Base-by-base conservation (phyloP, 35 echinoderm and acorn worm genomes). In the Amphiura filiformis region DNA sequence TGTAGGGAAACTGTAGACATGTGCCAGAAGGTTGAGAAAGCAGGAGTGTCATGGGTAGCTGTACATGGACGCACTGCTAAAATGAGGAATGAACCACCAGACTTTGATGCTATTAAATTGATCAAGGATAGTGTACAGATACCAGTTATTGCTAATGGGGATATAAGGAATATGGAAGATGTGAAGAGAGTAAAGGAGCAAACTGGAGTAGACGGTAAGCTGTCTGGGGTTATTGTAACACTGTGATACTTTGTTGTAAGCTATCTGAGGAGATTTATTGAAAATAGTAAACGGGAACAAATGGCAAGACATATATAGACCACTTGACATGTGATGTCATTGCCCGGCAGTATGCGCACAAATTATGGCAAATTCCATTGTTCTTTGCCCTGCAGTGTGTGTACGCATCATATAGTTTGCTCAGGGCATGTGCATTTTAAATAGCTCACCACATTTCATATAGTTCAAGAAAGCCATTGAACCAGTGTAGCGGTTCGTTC, bases 111-210 rank as follows among this genome's bases (percentile, higher is more conserved):
- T n/a, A 92, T 94, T 13, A 88, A 84, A 77, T 88, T 65, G 18
- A 89, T 98, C 86, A 98, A 98, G 56, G 96, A 98, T 15, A 94
- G 93, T 65, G 81, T 98, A 0, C 75, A 70, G 30, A 86, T 98
- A 22, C 96, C 96, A 32, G 96, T 98, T 14, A 52, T 98, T 94
- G 96, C 96, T 78, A 97, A 97, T 84, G 92, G 95, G n/a, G 95
- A 97, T 36, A 88, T 98, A 31, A 89, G 75, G 41, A 78, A 33
- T 1, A 26, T 98, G 75, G 61, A 89, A 4, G 89, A 94, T 89
- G 89, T 88, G 7, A 65, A 94, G 14, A 91, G 83, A 79, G 86
- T 94, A 1, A 33, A 40, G 33, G 82, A 92, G 78, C 39, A 89
- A 14, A 94, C 95, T 17, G 89, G 92, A 31, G 95, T 94, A 20